Conservation (phyloP, 2,888 invertebrate genomes). For the Dione vanillae region DNA sequence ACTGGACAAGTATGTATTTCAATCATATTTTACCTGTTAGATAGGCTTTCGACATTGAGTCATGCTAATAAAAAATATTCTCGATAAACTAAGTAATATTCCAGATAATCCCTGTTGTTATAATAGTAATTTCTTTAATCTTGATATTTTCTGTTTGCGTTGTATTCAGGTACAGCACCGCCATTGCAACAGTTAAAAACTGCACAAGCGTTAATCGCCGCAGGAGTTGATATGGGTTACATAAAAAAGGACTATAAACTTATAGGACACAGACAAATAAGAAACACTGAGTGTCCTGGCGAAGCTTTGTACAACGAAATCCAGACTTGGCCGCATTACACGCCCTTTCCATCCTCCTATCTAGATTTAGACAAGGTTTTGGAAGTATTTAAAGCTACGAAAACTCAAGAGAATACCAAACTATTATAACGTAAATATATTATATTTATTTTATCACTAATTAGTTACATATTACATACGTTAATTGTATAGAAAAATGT, state of each 20-base stretch:
- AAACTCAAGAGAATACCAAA: background rate
- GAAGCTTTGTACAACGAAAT: conserved; percentile 84
- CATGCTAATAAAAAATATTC: background rate
- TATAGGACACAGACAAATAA: conserved; percentile 82
- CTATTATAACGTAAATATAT: background rate
- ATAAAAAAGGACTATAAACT: conserved; percentile 84
- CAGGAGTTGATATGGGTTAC: conserved; percentile 85
- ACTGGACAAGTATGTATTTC: conserved; percentile 50
- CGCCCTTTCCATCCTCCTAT: conserved; percentile 58
- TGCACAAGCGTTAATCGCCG: conserved; percentile 83
- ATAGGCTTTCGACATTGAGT: background rate
- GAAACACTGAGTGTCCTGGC: conserved; percentile 87
- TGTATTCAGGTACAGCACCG: conserved; percentile 72
- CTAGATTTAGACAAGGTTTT: conserved; percentile 55
- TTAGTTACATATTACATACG: background rate
- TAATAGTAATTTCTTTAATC: too few relatives aligned
- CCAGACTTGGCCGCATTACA: conserved; percentile 83
- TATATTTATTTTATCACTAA: background rate
- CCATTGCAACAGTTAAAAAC: conserved; percentile 84
- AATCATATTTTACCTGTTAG: background rate
- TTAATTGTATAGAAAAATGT: background rate
- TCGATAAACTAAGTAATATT: too few relatives aligned
- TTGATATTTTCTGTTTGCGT: background rate
- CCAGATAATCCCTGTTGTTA: too few relatives aligned
- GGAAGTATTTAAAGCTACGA: conserved; percentile 50